Evolutionary conservation across 2,797 vertebrate genomes (phyloP), one percentile per base, ranked within the genome.

Genomic region (Sternarchorhynchus goeldii): DNA sequence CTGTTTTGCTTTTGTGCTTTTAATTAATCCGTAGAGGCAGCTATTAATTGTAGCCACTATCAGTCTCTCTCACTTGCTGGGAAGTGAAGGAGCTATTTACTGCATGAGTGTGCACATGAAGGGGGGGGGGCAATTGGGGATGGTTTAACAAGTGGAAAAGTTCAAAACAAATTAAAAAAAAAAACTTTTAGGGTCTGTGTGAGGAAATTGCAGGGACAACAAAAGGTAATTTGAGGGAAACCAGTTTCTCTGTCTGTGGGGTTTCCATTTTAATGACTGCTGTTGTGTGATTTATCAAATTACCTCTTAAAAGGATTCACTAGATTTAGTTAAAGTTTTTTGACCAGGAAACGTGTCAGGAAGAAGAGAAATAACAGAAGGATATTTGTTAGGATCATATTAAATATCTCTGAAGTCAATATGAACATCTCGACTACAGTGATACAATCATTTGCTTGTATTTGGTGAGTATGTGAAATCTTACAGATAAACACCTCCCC

Each of bases 11-110:
- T 81, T 73, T 76, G 73, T 81, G 72, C 60, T 77, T 81, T 80
- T 83, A 79, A 82, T 85, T 82, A 84, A 82, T 82, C 83, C 84
- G 76, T 76, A 72, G 81, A 82, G 78, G 82, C 84, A 64, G 81
- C 79, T 83, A 83, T 85, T 87, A 85, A 87, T 85, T 87, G 84
- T 81, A 69, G 72, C 78, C 72, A 39, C 82, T 84, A 84, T 84
- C 84, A 81, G 70, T 87, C 82, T 73, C 50, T 34, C 71, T 77
- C 81, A 84, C 82, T 58, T 59, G 82, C 79, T 76, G 83, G 77
- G 73, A 77, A 66, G 74, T 78, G 79, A 78, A 81, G 75, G 72
- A 81, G 80, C 81, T 80, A 84, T 86, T 86, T 86, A 58, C 85
- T 81, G 85, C 85, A 77, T 84, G 76, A 66, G 67, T 84, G 83